Evolutionary conservation across 2,888 invertebrate species (phyloP).

Genomic region (Drosophila niveifrons): DNA sequence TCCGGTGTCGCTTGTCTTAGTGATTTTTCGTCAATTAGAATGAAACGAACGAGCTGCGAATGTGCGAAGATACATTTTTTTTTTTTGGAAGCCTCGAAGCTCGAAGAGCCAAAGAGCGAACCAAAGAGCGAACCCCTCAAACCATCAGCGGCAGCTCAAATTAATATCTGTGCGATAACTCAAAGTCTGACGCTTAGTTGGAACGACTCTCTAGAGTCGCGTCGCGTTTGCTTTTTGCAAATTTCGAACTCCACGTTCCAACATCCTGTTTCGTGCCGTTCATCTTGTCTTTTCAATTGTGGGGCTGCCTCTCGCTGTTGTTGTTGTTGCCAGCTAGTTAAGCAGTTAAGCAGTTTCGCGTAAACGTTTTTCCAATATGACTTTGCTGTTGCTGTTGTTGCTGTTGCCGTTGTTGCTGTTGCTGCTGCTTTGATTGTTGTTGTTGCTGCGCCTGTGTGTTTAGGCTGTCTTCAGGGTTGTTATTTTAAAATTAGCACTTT

Average conservation of each 20-base stretch:
- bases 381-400: slow-evolving; percentile 46
- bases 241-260: slow-evolving; percentile 77
- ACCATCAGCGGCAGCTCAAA: slow-evolving; percentile 79
- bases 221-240: slow-evolving; percentile 59
- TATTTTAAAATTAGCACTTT: slow-evolving; percentile 81
- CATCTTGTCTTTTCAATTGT: slow-evolving; percentile 79
- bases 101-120: background rate
- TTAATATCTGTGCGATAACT: slow-evolving; percentile 80
- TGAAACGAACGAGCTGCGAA: slow-evolving; percentile 75
- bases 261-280: slow-evolving; percentile 80
- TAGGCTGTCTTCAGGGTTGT: slow-evolving; percentile 79
- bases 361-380: slow-evolving; percentile 79
- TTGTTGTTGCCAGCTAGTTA: slow-evolving; percentile 76
- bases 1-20: slow-evolving; percentile 52
- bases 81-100: slow-evolving; percentile 58
- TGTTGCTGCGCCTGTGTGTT: slow-evolving; percentile 68
- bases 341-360: slow-evolving; percentile 81
- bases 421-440: slow-evolving; percentile 27
- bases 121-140: slow-evolving; percentile 30
- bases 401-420: slow-evolving; percentile 30
- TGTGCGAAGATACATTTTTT: slow-evolving; percentile 74
- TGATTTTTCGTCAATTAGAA: slow-evolving; percentile 79
- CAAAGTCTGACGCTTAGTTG: slow-evolving; percentile 58
- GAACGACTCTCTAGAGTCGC: background rate
- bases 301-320: slow-evolving; percentile 53